Conservation (phyloP, 2,797 vertebrate species). For the Neopelma chrysocephalum region DNA sequence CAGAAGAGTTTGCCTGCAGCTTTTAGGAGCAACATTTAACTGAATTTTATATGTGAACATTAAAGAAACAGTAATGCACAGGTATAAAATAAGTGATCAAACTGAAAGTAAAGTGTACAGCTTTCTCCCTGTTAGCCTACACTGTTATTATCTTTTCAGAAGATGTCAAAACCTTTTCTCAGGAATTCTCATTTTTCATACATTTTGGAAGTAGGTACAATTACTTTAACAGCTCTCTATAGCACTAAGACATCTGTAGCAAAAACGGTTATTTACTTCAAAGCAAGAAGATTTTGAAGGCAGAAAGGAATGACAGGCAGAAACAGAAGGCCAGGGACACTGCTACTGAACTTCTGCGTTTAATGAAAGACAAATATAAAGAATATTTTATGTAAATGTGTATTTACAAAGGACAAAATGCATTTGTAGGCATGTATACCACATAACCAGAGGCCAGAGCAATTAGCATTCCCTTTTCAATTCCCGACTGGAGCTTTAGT, state of each 20-base stretch:
- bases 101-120: conserved; percentile 50
- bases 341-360: conserved; percentile 32
- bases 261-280: conserved; percentile 67
- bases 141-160: conserved; percentile 64
- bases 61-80: conserved; percentile 65
- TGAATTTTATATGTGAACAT: conserved; percentile 71
- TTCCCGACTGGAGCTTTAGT: not conserved
- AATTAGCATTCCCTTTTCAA: not conserved
- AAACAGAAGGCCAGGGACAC: conserved; percentile 28
- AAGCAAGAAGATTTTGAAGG: conserved; percentile 54
- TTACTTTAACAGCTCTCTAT: conserved; percentile 62
- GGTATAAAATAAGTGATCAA: conserved; percentile 69
- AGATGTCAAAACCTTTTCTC: conserved; percentile 64
- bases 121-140: conserved; percentile 58
- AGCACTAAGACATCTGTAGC: conserved; percentile 56
- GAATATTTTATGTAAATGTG: conserved; percentile 54
- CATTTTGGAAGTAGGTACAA: conserved; percentile 66
- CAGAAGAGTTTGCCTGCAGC: conserved; percentile 65
- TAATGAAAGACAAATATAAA: conserved; percentile 55
- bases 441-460: not conserved
- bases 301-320: conserved; percentile 28
- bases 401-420: conserved; percentile 33
- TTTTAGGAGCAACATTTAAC: conserved; percentile 64
- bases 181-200: conserved; percentile 67
- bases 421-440: conserved; percentile 2